phyloP scores from a whole-genome alignment of 2,888 invertebrate species.

The Xanthia togata region DNA sequence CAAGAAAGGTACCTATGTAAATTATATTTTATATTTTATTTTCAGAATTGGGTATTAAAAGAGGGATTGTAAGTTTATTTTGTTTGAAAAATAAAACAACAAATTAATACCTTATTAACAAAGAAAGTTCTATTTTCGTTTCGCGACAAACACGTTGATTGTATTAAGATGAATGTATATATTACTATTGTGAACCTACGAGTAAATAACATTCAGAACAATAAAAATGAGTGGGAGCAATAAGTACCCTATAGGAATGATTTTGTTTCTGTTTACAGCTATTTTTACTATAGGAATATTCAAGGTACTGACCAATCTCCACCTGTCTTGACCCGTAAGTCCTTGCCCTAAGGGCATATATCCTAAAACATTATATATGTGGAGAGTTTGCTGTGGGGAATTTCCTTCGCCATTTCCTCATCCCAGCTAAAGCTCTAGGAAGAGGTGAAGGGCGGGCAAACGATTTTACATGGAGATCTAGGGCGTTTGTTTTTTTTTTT shows the following conservation, averaged over 20 bases:
- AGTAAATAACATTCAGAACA: background rate
- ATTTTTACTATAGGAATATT: background rate
- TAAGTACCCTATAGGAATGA: background rate
- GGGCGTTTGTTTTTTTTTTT: background rate
- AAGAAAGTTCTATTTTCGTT: constrained; percentile 1
- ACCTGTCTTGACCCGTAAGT: background rate
- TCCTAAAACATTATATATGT: too few relatives aligned
- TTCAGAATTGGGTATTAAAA: background rate
- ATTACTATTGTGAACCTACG: background rate
- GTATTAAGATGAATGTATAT: background rate
- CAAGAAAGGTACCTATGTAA: background rate
- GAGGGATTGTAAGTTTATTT: background rate
- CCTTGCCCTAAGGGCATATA: background rate
- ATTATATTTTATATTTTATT: background rate
- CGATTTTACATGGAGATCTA: background rate
- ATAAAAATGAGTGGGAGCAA: background rate
- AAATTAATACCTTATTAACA: background rate
- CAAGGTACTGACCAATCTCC: background rate
- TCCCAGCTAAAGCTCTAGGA: too few relatives aligned
- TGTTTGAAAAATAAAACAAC: background rate
- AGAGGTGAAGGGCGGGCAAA: background rate
- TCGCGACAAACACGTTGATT: background rate
- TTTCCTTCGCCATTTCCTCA: too few relatives aligned
- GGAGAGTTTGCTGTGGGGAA: too few relatives aligned
- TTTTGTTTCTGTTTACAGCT: constrained; percentile 4